Base-by-base conservation (phyloP, 2,888 invertebrate species). In the Rosalia funebris region DNA sequence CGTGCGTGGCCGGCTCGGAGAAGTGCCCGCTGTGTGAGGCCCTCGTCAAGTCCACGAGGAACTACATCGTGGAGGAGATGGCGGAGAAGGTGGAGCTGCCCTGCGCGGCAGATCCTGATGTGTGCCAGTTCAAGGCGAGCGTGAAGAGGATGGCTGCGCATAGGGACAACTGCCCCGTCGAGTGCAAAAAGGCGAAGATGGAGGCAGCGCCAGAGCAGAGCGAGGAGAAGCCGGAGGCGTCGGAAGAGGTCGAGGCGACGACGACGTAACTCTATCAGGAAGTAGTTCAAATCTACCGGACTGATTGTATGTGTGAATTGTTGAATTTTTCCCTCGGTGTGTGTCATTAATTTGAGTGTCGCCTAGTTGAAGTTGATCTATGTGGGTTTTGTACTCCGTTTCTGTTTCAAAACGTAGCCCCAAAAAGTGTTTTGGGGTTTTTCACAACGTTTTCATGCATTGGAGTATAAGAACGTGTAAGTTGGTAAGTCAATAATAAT, bases 21-120 rank as follows among this genome's bases (percentile, higher is more conserved):
- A 66, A 64, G 34, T 66, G 66, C 42, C 66, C 66, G 1, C 44
- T 55, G 3, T 66, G 66, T 34, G 66, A 66, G 11, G 64, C 55
- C 1, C 46, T 20, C 1, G 57, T 64, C 2, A 50, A 53, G 16
- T 57, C 41, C 10, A 66, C 66, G 0, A 55, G 63, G 32, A 66
- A 66, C 15, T 45, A 58, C 15, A 46, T 60, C 7, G 16, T 66
- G 25, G 66, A 66, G 36, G 44, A 60, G 17, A 61, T 57, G 11
- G 25, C 56, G 10, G 64, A 66, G 17, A 45, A 17, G 1, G 57
- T 63, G 1, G 62, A 64, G 47, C 7, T 66, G 31, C 55, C 60
- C 10, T 66, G 66, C 25, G 39, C 34, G 50, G 57, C 57, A 15
- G 57, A 47, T 31, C 32, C 55, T 10, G 63, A 64, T 7, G 42